Evolutionary conservation across 2,113 vertebrate genomes (phyloP), one percentile per base, ranked within the genome.

Genomic region (Variabilichromis moorii): DNA sequence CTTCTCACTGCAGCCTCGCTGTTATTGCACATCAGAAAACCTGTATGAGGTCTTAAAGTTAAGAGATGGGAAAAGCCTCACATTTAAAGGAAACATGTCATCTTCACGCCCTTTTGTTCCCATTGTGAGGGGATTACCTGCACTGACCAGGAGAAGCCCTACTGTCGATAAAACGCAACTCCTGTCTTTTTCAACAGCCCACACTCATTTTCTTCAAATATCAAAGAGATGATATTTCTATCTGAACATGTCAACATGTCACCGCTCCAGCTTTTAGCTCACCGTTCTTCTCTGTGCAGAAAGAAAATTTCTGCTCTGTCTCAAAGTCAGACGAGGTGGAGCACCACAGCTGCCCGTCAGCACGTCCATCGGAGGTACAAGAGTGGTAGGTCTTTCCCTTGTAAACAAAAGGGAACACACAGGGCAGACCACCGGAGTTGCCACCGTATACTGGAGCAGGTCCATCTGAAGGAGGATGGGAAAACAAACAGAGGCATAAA

Each of bases 331-430:
- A 98, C 31, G 97, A 97, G 5, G 98, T 99, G 91, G 98, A 98
- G 90, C 99, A 99, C 99, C 99, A 99, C 45, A 98, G 96, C 90
- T 97, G 97, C 3, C 98, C 98, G 16, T 99, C 98, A 0, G 93
- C 94, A 33, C 97, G 98, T 21, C 96, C 96, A 3, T 99, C 98
- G 0, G 97, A 97, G 81, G 97, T 99, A 61, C 99, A 99, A 4
- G 98, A 98, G 82, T 99, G 98, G 96, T 98, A 94, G 7, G 98
- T 99, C 80, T 97, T 97, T 5, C 97, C 98, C 0, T 96, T 97
- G 3, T 94, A 91, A n/a, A 97, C 97, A 88, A 99, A 99, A 0
- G 98, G 99, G 91, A 99, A 97, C 76, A 97, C 96, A 35, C 99
- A 99, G 0, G 98, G 96, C 33, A 97, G 97, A 47, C 98, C 98